A percentile compares a stretch with the other conserved stretches of the same genome.
Conservation (phyloP, 2,113 vertebrate genomes). For the Jacana jacana region DNA sequence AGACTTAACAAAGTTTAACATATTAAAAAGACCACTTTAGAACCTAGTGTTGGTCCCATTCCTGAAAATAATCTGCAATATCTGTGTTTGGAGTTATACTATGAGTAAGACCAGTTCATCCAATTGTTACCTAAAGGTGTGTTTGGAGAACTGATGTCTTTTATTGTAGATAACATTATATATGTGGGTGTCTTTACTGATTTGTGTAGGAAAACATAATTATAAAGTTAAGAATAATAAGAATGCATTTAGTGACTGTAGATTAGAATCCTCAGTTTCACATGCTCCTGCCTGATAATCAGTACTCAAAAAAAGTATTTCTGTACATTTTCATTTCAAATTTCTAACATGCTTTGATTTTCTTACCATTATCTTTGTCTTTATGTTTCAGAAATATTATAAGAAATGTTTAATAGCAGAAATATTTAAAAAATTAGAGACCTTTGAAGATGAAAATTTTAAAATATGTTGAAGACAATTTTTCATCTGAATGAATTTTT, state of each 20-base stretch:
- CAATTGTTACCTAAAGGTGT: neutral
- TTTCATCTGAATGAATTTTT: neutral
- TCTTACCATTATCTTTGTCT: neutral
- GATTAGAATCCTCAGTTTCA: neutral
- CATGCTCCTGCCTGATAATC: neutral
- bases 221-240: neutral
- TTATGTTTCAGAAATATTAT: neutral
- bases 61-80: neutral
- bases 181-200: neutral
- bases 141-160: neutral
- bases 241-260: neutral
- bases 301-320: neutral
- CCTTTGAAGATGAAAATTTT: neutral
- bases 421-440: neutral
- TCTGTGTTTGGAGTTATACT: neutral
- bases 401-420: neutral
- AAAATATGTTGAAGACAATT: neutral
- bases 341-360: neutral
- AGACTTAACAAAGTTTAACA: neutral
- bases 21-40: neutral
- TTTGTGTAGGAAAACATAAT: neutral
- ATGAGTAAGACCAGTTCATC: neutral
- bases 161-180: neutral
- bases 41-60: neutral
- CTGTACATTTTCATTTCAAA: neutral